These are phyloP conservation scores for Volucella bombylans DNA, from an alignment of 2,888 invertebrate genomes.

Conservation along the genomic window DNA sequence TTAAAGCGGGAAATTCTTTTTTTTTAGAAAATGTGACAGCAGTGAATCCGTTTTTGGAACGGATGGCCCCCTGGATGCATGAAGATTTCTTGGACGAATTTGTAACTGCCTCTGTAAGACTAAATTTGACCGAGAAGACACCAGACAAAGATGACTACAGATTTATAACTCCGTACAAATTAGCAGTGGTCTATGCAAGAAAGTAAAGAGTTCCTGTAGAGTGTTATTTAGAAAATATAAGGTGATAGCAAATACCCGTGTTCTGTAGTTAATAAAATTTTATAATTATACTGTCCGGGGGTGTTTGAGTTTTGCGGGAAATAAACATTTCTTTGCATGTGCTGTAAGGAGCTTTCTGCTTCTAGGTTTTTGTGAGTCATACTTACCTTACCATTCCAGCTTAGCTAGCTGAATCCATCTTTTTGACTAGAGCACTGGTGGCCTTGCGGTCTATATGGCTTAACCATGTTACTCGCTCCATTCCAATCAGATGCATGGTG, in stretches of 20 bases:
- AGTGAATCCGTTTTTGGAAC: slow-evolving; percentile 87
- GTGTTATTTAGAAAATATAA: neutral
- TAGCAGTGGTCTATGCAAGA: slow-evolving; percentile 83
- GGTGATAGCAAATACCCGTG: neutral
- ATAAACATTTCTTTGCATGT: no score
- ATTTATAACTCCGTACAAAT: slow-evolving; percentile 83
- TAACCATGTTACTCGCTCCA: no score
- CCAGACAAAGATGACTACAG: slow-evolving; percentile 82
- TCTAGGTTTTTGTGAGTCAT: no score
- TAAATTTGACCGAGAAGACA: slow-evolving; percentile 81
- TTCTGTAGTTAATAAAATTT: slow-evolving; percentile 20
- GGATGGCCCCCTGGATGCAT: slow-evolving; percentile 85
- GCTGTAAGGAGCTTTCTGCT: no score
- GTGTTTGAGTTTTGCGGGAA: no score
- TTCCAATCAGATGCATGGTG: no score
- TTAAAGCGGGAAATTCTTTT: slow-evolving; percentile 33
- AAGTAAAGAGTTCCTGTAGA: slow-evolving; percentile 76
- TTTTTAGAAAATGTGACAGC: slow-evolving; percentile 86
- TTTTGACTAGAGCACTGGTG: no score
- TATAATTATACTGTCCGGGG: no score
- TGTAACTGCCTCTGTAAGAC: slow-evolving; percentile 80
- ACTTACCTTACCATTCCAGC: no score
- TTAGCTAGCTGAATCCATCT: no score
- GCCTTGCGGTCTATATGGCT: no score
- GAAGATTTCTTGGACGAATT: slow-evolving; percentile 87